Evolutionary conservation across 2,113 vertebrate species (phyloP).

Genomic region (Miniopterus natalensis): DNA sequence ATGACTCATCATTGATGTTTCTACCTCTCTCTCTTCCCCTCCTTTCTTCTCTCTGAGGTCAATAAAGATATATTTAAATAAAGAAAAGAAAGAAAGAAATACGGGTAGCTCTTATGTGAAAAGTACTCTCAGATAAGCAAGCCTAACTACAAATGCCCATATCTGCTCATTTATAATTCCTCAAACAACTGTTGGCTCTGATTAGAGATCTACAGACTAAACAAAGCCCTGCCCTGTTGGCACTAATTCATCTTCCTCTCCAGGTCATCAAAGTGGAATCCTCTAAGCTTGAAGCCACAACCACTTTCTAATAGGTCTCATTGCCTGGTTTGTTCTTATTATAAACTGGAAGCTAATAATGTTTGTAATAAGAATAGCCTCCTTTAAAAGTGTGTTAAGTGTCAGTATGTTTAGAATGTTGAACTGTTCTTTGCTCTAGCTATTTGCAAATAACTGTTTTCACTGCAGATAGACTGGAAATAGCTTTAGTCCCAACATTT

Average conservation of each 20-base stretch:
- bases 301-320: neutral
- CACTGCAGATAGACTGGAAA: neutral
- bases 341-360: neutral
- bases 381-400: constrained; percentile 33
- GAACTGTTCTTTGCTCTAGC: neutral
- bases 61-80: no score
- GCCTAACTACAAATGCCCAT: neutral
- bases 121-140: neutral
- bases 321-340: constrained; percentile 50
- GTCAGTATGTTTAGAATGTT: neutral
- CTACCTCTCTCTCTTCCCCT: no score
- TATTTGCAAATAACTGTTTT: constrained; percentile 40
- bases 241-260: constrained; percentile 15
- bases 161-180: constrained; percentile 12
- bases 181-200: neutral
- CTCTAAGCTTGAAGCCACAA: constrained; percentile 8
- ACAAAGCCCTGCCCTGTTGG: neutral
- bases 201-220: neutral
- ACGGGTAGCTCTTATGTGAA: neutral
- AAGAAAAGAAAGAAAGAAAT: neutral
- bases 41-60: no score
- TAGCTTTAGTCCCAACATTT: constrained; percentile 12
- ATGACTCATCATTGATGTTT: no score
- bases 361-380: constrained; percentile 37
- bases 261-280: constrained; percentile 51